Evolutionary conservation across 2,888 invertebrate genomes (phyloP), one percentile per base, ranked within the genome.

Genomic region (Halictus ligatus): DNA sequence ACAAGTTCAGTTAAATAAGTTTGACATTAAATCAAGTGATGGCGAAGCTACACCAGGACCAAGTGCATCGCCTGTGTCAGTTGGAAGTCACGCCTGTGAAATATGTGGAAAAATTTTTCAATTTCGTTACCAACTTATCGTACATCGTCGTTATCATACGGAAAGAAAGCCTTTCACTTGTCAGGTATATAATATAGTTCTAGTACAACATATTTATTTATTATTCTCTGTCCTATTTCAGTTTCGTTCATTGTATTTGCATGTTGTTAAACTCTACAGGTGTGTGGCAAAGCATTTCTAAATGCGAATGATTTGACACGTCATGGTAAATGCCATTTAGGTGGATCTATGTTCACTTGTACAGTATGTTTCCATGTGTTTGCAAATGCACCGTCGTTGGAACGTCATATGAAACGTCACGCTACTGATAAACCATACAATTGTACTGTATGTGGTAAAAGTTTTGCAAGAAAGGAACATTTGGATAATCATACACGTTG

Each of bases 51-150:
- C 95, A 18, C 95, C 95, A 10, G 95, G 95, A 83, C 94, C 95
- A 76, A 96, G 96, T 71, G 97, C 96, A 6, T 97, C 97, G 2
- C 96, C 96, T 4, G 96, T 96, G 4, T 95, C 96, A 25, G 95
- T 95, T 48, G 97, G 97, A 35, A 96, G 96, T 87, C 98, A 98
- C 94, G 96, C 97, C 29, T 98, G 98, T 95, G 98, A 98, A 95
- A 96, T 98, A 85, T 98, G 98, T 92, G 98, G 98, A 78, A 98
- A 98, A 95, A 97, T 98, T 95, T 98, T 98, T 95, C 98, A 98
- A 93, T 98, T 97, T 95, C 97, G 98, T 83, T 98, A 98, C 95
- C 98, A 98, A 94, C 96, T 98, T 84, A 98, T 98, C 92, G 98
- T 98, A 69, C 98, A 98, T 95, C 96, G 98, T 93, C 97, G 98